Evolutionary conservation across 2,797 vertebrate genomes (phyloP), one percentile per base, ranked within the genome.

Genomic region (Sebastes ruberrimus): DNA sequence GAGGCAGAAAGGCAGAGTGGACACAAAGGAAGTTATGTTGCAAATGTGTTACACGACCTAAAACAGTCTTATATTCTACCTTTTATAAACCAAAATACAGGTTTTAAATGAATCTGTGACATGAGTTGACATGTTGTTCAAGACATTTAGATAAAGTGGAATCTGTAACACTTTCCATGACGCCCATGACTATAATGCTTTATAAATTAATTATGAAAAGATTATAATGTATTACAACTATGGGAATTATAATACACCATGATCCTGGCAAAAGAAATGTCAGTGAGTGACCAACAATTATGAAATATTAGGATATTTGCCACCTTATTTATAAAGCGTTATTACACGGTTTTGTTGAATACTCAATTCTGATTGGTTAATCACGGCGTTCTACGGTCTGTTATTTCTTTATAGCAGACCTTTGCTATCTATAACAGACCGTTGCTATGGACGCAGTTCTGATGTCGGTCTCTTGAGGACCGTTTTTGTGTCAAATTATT

Each of bases 331-430:
- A 33, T 33, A 33, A 22, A 27, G 27, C 18, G 7, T 49, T 20
- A 49, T 49, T 49, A 20, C 18, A 49, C 7, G 7, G 7, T 2
- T 49, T 49, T 49, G 7, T 49, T 20, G 18, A 2, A 49, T 49
- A 20, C 18, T 49, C 1, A 7, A 49, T 20, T 49, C 46, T 49
- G 46, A 49, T 49, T 49, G 46, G 46, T 49, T 18, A 49, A 20
- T 49, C 18, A 49, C 3, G 1, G 46, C 46, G 1, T 49, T 16
- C 38, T 46, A 46, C 0, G 6, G 2, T 1, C 38, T 0, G 42
- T 46, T 46, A 18, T 46, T 20, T 20, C 42, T 46, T 46, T 46
- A 46, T 46, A 46, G 42, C 42, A 46, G 42, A 46, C 42, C 7
- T 0, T 46, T 18, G 42, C 7, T 46, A 18, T 46, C 0, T 46